A percentile compares a stretch with the other conserved stretches of the same genome.
phyloP scores from a whole-genome alignment of 1,140 invertebrate species.

The Drosophila parabipectinata region DNA sequence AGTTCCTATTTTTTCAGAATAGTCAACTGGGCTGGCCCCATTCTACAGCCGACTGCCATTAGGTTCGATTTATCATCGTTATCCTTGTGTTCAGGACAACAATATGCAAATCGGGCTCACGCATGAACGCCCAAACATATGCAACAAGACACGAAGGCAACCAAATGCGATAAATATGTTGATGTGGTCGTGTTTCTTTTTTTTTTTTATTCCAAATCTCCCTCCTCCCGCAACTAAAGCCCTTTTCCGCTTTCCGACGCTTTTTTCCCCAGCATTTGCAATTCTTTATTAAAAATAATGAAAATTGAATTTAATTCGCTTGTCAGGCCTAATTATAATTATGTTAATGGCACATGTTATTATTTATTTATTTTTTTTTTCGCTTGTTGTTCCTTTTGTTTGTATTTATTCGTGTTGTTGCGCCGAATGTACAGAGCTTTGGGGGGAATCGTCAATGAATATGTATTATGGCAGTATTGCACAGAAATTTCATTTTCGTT shows the following conservation, averaged over 20 bases:
- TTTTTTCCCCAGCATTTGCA: not conserved
- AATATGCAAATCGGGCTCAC: conserved; percentile 67
- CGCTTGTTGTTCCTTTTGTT: not conserved
- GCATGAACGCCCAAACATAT: conserved; percentile 69
- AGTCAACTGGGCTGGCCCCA: too few species aligned
- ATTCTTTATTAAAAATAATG: conserved; percentile 66
- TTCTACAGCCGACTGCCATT: conserved; percentile 17
- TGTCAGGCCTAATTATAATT: conserved; percentile 74
- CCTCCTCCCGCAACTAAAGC: not conserved
- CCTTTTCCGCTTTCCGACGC: not conserved
- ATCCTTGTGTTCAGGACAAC: conserved; percentile 42
- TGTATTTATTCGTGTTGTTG: conserved; percentile 3
- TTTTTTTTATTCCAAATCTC: conserved; percentile 9
- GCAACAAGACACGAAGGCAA: conserved; percentile 51
- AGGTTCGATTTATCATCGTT: conserved; percentile 65
- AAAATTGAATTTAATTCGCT: conserved; percentile 69
- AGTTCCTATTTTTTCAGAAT: too few species aligned
- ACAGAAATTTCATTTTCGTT: not conserved
- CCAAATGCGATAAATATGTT: conserved; percentile 56
- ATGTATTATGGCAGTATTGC: too few species aligned
- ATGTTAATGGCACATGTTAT: conserved; percentile 66
- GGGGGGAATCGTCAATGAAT: conserved; percentile 32
- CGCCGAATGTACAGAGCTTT: not conserved
- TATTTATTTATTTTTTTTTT: conserved; percentile 7
- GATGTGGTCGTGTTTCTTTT: conserved; percentile 35